Evolutionary conservation across 2,888 invertebrate species (phyloP), one percentile per base, ranked within the genome.

Genomic region (Drosophila putrida): DNA sequence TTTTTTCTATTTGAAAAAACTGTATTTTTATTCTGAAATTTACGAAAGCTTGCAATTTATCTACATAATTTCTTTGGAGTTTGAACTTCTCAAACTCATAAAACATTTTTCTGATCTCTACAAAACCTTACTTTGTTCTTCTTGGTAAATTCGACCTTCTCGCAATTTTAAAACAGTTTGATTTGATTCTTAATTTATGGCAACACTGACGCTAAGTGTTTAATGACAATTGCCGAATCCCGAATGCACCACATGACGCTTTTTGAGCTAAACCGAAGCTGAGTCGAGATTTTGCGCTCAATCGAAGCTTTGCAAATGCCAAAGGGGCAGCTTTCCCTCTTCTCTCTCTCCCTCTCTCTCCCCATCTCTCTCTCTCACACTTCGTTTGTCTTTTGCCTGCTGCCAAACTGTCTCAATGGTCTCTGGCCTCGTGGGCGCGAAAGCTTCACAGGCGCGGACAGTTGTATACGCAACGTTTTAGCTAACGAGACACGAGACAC

Each of bases 381-480:
- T 11, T 11, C 2, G 39, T 6, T 13, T 15, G 31, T 9, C 31
- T 31, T 5, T 35, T 36, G 43, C 55, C 59, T 68, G 65, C 66
- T 71, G 78, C 62, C 71, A 75, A 78, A 78, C 62, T 49, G 79
- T 78, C 74, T 74, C 77, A 82, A 76, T 88, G 80, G 75, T 60
- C 46, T 20, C 49, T 20, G 77, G 87, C 87, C 83, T 84, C 85
- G 82, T 88, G 88, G 82, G 67, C 70, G 69, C 80, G 79, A 90
- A 91, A 91, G 91, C 90, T 91, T 80, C 67, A 69, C 77, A 76
- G 77, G 75, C 80, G 82, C 85, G 77, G 82, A 71, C 88, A 90
- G 90, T 91, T 90, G 89, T 90, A 88, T 88, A 88, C 91, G 90
- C 91, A 91, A 91, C 90, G 90, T 80, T 90, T 78, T 63, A 90